Conservation (phyloP, 2,113 vertebrate genomes). For the Nesoenas mayeri region DNA sequence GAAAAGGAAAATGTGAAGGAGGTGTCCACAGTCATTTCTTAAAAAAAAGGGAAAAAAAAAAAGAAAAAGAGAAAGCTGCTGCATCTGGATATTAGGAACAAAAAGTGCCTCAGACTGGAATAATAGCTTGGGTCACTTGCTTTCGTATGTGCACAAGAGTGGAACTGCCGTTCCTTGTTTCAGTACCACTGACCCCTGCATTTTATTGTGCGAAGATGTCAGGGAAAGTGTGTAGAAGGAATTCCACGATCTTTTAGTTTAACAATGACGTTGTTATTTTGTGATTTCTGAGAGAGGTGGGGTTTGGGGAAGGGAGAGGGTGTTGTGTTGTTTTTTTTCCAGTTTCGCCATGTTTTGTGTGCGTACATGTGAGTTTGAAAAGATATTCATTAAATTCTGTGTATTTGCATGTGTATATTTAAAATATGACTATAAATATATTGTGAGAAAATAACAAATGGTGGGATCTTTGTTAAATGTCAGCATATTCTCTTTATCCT, state of each 20-base stretch:
- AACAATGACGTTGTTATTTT: conserved; percentile 82
- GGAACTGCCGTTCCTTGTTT: conserved; percentile 89
- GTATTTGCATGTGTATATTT: neutral
- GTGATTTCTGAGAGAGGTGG: conserved; percentile 43
- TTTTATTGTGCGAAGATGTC: conserved; percentile 86
- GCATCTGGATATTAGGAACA: conserved; percentile 91
- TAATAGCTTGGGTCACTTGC: conserved; percentile 85
- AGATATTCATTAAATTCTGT: neutral
- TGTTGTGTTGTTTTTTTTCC: conserved; percentile 17
- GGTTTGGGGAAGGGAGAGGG: neutral
- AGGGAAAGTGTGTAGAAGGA: conserved; percentile 86
- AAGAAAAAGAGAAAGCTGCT: conserved; percentile 72
- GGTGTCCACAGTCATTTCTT: conserved; percentile 88
- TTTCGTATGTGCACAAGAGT: conserved; percentile 80
- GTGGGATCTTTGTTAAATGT: neutral
- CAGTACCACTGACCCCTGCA: conserved; percentile 89
- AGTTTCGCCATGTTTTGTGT: neutral
- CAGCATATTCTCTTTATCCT: neutral
- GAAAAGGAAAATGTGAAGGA: conserved; percentile 89
- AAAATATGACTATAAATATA: neutral
- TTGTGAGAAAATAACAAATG: neutral
- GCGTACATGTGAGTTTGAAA: neutral
- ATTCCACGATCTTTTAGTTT: conserved; percentile 65
- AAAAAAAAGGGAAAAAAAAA: neutral
- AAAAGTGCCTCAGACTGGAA: conserved; percentile 83